phyloP scores from a whole-genome alignment of 2,797 vertebrate genomes.

The Merluccius polli region DNA sequence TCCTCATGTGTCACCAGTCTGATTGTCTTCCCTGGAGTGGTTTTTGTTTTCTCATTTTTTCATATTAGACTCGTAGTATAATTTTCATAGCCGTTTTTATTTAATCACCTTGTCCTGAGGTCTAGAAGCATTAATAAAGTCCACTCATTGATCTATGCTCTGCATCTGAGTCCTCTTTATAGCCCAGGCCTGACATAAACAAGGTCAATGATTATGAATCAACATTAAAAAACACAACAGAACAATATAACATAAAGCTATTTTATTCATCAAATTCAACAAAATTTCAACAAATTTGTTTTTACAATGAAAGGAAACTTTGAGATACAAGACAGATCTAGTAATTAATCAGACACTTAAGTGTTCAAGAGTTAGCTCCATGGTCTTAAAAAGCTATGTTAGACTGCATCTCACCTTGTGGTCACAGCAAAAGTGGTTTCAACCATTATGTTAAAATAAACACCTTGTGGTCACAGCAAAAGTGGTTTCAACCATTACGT shows the following conservation, averaged over 20 bases:
- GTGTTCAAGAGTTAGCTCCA: background rate
- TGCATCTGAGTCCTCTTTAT: no score
- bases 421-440: no score
- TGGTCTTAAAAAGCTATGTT: background rate
- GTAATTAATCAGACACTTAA: background rate
- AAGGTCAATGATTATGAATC: background rate
- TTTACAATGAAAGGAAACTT: background rate
- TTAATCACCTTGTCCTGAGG: no score
- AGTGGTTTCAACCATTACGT: background rate
- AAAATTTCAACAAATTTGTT: slow-evolving; percentile 15
- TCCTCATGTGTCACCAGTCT: no score
- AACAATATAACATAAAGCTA: slow-evolving; percentile 24
- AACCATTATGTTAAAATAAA: no score
- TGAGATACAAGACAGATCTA: background rate
- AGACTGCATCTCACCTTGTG: background rate
- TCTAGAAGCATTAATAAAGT: no score
- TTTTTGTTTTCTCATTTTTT: no score
- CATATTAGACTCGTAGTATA: no score
- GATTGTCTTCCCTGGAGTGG: no score
- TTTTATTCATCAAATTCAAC: slow-evolving; percentile 38
- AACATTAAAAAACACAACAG: background rate
- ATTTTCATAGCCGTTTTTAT: no score
- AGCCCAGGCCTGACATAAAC: no score
- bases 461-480: background rate
- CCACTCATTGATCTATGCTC: no score